phyloP scores from a whole-genome alignment of 1,140 invertebrate genomes.

The Musca vetustissima region DNA sequence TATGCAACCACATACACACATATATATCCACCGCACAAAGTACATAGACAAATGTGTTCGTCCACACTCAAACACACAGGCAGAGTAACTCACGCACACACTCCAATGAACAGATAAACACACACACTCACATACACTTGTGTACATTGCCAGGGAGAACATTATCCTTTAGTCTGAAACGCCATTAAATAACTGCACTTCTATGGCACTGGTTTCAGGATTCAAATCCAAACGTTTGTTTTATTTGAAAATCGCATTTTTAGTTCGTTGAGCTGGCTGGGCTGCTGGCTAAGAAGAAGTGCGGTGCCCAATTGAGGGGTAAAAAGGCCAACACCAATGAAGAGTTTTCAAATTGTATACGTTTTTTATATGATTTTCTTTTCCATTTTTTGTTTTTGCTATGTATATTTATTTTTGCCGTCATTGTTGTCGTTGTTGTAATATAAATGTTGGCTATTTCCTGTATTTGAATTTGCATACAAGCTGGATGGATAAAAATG shows the following conservation, averaged over 20 bases:
- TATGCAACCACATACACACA: neutral
- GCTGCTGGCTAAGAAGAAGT: neutral
- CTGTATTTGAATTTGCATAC: conserved; percentile 23
- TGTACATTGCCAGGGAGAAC: no score
- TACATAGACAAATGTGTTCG: no score
- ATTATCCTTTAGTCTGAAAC: conserved; percentile 2
- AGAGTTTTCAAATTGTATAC: neutral
- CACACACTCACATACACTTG: no score
- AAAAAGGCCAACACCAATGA: neutral
- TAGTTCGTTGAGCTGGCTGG: neutral
- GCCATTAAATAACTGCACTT: conserved; percentile 15
- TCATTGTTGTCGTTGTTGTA: neutral
- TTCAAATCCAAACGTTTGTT: no score
- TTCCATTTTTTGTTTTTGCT: neutral
- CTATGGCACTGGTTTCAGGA: neutral
- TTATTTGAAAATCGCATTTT: no score
- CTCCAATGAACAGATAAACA: no score
- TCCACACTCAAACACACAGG: neutral
- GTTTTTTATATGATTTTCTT: neutral
- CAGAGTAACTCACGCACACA: no score
- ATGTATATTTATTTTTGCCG: neutral
- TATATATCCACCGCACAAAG: no score
- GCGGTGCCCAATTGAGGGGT: no score
- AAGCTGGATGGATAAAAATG: conserved; percentile 12
- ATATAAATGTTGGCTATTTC: conserved; percentile 22